Conservation (phyloP, 2,797 vertebrate genomes). For the Gymnothorax reevesii region DNA sequence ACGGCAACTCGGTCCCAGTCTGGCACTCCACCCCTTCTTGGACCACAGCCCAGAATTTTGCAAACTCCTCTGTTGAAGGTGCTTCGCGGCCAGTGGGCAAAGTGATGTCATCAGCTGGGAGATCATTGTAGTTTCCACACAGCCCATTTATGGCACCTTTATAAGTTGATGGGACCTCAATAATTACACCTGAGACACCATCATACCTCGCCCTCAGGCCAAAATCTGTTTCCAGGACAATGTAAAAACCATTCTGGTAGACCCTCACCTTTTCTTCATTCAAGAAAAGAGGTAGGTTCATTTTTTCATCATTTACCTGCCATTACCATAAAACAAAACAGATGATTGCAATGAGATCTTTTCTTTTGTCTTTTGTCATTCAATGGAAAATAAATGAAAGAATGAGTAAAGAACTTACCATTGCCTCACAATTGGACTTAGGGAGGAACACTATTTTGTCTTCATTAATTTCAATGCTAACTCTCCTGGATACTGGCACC, state of each 20-base stretch:
- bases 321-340: not conserved
- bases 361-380: not conserved
- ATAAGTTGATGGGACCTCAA: constrained; percentile 63
- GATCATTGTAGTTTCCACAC: constrained; percentile 68
- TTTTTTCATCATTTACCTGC: constrained; percentile 59
- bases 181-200: constrained; percentile 48
- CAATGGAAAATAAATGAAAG: not conserved
- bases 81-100: constrained; percentile 43
- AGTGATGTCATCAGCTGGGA: constrained; percentile 61
- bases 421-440: constrained; percentile 51
- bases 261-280: constrained; percentile 48
- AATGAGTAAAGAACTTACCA: constrained; percentile 40
- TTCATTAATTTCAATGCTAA: constrained; percentile 34
- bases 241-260: constrained; percentile 62
- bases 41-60: constrained; percentile 58
- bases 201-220: constrained; percentile 70
- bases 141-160: constrained; percentile 55
- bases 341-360: not conserved
- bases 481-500: constrained; percentile 38
- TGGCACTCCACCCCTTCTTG: constrained; percentile 36
- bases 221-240: constrained; percentile 55
- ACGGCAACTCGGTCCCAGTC: constrained; percentile 44
- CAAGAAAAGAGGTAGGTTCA: constrained; percentile 58
- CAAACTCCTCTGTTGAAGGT: constrained; percentile 44
- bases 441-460: constrained; percentile 46